Evolutionary conservation across 2,113 vertebrate species (phyloP).

Genomic region (Ciconia boyciana): DNA sequence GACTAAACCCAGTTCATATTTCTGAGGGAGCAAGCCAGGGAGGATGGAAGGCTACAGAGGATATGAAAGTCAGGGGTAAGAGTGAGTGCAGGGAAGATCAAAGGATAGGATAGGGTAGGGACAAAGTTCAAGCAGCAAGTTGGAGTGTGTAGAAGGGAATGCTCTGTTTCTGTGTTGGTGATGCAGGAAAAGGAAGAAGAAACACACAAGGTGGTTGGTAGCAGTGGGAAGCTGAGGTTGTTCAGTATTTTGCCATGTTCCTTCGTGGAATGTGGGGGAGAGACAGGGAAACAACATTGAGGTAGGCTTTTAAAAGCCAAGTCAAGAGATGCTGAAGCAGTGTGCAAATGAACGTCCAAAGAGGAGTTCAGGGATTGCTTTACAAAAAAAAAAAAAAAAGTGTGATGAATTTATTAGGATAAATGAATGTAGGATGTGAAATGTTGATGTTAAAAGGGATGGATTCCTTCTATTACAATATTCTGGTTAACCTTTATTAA

Average conservation of each 20-base stretch:
- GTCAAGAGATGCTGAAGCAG: neutral
- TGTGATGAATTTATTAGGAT: neutral
- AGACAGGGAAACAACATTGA: neutral
- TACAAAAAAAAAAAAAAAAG: fast-evolving
- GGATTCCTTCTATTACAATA: neutral
- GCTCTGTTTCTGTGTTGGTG: neutral
- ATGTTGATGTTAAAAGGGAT: neutral
- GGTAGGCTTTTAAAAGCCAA: neutral
- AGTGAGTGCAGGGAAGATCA: neutral
- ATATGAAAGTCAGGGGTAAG: neutral
- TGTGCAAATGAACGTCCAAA: neutral
- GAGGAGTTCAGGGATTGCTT: neutral
- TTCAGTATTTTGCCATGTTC: neutral
- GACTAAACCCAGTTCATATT: neutral
- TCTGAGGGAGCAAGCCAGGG: neutral
- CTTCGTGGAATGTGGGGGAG: neutral
- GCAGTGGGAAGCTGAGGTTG: neutral
- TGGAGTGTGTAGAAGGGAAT: neutral
- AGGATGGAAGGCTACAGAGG: neutral
- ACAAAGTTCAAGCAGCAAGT: neutral
- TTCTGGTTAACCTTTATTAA: neutral
- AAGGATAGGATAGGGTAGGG: neutral
- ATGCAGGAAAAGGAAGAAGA: neutral
- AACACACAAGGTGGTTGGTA: neutral
- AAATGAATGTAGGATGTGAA: neutral